These are phyloP conservation scores for Oegoconia quadripuncta DNA, from an alignment of 2,888 invertebrate species.

Conservation along the genomic window DNA sequence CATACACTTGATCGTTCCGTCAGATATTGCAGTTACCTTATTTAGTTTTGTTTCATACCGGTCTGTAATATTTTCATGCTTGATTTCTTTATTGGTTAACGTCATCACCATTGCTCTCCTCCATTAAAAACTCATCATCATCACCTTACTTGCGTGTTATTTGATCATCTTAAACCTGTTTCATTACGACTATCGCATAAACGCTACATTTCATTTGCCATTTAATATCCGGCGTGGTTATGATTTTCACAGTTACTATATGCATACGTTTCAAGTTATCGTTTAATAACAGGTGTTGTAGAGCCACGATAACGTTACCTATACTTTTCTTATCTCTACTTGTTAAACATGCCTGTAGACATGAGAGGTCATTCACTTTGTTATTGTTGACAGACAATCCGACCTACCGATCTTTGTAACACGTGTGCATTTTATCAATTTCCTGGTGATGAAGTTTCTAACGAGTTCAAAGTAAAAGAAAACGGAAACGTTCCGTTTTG, in stretches of 20 bases:
- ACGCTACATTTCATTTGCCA: slow-evolving; percentile 5
- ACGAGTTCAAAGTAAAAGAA: no score
- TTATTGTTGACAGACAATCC: slow-evolving; percentile 16
- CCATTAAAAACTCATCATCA: slow-evolving; percentile 34
- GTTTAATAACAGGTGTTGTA: slow-evolving; percentile 36
- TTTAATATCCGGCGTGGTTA: slow-evolving; percentile 5
- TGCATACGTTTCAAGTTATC: slow-evolving; percentile 18
- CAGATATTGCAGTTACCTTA: neutral
- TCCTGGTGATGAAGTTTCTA: slow-evolving; percentile 9
- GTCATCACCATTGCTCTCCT: slow-evolving; percentile 35
- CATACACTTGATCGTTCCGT: slow-evolving; percentile 1
- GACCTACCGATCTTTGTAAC: slow-evolving; percentile 6
- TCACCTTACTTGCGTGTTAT: slow-evolving; percentile 22
- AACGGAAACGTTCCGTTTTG: no score
- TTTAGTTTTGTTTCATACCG: neutral
- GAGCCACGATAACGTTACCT: slow-evolving; percentile 28
- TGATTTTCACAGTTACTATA: slow-evolving; percentile 17
- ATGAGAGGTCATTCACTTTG: slow-evolving; percentile 31
- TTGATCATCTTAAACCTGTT: slow-evolving; percentile 2
- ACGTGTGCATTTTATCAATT: slow-evolving; percentile 14
- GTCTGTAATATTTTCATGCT: neutral
- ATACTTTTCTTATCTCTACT: slow-evolving; percentile 33
- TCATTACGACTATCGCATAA: neutral
- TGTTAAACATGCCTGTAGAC: slow-evolving; percentile 28
- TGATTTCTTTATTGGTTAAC: slow-evolving; percentile 18